phyloP scores from a whole-genome alignment of 2,888 invertebrate species.

The Esperia sulphurella region DNA sequence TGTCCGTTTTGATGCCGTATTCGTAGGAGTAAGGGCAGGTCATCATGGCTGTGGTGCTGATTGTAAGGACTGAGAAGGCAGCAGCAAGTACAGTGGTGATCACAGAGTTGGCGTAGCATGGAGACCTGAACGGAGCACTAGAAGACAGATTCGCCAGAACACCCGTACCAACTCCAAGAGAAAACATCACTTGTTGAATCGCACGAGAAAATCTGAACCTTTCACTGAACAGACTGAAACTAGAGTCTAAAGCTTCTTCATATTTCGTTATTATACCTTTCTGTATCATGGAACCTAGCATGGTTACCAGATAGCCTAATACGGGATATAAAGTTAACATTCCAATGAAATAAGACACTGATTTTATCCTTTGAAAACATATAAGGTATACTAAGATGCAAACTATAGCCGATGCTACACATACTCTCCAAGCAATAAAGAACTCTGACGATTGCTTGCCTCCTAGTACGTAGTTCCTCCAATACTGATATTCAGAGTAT shows the following conservation, averaged over 20 bases:
- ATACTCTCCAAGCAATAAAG: constrained; percentile 51
- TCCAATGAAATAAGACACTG: constrained; percentile 35
- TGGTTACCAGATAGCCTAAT: constrained; percentile 32
- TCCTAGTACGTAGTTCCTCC: constrained; percentile 36
- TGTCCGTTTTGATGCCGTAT: constrained; percentile 26
- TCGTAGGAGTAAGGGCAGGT: constrained; percentile 51
- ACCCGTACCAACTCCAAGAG: constrained; percentile 51
- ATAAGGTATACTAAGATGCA: constrained; percentile 35
- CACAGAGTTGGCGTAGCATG: constrained; percentile 54
- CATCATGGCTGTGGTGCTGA: constrained; percentile 46
- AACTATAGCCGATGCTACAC: constrained; percentile 46
- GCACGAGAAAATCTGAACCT: constrained; percentile 27
- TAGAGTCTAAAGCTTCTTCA: constrained; percentile 43
- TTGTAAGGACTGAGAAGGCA: constrained; percentile 30
- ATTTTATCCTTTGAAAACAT: constrained; percentile 41
- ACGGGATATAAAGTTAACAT: constrained; percentile 38
- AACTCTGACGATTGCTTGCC: constrained; percentile 10
- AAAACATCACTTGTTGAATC: constrained; percentile 36
- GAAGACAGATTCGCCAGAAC: constrained; percentile 45
- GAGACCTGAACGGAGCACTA: constrained; percentile 45
- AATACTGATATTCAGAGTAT: constrained; percentile 62
- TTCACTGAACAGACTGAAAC: constrained; percentile 34
- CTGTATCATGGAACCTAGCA: constrained; percentile 59
- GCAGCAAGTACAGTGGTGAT: constrained; percentile 34
- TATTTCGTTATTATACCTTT: constrained; percentile 53